Conservation (phyloP, 2,797 vertebrate species). For the Ptychadena robeensis region DNA sequence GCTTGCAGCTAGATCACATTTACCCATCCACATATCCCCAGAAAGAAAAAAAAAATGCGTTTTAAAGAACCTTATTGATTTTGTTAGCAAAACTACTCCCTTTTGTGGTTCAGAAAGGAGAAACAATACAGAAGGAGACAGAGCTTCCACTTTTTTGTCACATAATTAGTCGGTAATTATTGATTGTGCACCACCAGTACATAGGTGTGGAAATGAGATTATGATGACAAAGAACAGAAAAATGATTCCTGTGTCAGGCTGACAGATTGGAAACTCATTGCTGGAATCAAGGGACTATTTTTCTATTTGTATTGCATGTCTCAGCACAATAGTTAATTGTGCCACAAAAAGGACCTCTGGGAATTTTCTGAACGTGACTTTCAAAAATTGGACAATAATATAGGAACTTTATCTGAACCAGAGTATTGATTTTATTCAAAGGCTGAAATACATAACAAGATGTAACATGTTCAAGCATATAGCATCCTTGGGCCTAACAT, state of each 20-base stretch:
- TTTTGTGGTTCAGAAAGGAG: neutral
- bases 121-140: neutral
- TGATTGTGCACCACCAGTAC: neutral
- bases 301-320: slow-evolving; percentile 1
- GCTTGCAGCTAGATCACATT: slow-evolving; percentile 3
- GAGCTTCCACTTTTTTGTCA: neutral
- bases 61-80: slow-evolving; percentile 23
- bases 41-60: neutral
- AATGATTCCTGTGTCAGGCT: neutral
- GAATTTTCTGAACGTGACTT: neutral
- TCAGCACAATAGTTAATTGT: neutral
- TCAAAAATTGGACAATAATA: too few species aligned
- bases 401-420: too few species aligned
- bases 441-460: too few species aligned
- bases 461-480: too few species aligned
- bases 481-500: too few species aligned
- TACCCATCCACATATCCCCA: neutral
- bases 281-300: neutral
- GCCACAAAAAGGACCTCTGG: neutral
- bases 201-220: slow-evolving; percentile 9
- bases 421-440: too few species aligned
- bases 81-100: slow-evolving; percentile 7
- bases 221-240: slow-evolving; percentile 3
- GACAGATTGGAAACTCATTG: neutral
- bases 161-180: slow-evolving; percentile 12